These are phyloP conservation scores for Drosophila setosimentum DNA, from an alignment of 2,888 invertebrate species.

Conservation along the genomic window DNA sequence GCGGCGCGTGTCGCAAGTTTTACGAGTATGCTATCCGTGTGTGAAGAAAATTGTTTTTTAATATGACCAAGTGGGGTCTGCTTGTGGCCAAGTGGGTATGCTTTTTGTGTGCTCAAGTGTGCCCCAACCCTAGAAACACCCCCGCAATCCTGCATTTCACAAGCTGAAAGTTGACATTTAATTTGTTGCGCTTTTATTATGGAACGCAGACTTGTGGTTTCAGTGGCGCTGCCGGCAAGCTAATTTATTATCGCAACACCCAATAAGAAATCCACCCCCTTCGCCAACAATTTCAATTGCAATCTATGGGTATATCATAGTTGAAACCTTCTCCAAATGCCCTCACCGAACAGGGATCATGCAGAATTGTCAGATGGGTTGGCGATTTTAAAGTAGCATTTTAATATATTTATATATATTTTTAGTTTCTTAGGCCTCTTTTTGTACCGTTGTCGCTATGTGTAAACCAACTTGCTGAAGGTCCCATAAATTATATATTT, in stretches of 20 bases:
- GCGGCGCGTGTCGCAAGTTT: slow-evolving; percentile 65
- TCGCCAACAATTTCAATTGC: slow-evolving; percentile 30
- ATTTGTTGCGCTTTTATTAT: slow-evolving; percentile 70
- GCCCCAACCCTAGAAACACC: neutral
- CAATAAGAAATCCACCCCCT: slow-evolving; percentile 37
- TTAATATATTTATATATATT: neutral
- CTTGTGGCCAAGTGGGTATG: slow-evolving; percentile 38
- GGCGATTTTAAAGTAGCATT: neutral
- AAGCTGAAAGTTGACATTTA: slow-evolving; percentile 65
- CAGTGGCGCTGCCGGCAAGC: slow-evolving; percentile 27
- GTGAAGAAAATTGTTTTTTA: slow-evolving; percentile 83
- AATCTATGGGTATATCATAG: neutral
- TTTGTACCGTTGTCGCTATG: neutral
- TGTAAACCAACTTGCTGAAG: neutral
- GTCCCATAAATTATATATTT: neutral
- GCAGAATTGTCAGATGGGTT: neutral
- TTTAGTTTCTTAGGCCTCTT: neutral
- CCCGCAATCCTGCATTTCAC: slow-evolving; percentile 2
- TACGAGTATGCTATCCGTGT: slow-evolving; percentile 64
- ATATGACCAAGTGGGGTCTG: slow-evolving; percentile 64
- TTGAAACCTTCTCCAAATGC: slow-evolving; percentile 15
- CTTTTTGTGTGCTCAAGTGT: slow-evolving; percentile 24
- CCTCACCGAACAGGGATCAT: neutral
- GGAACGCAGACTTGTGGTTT: slow-evolving; percentile 41
- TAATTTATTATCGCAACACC: slow-evolving; percentile 58